These are phyloP conservation scores for Coturnix japonica DNA, from an alignment of 2,113 vertebrate species.

Conservation along the genomic window DNA sequence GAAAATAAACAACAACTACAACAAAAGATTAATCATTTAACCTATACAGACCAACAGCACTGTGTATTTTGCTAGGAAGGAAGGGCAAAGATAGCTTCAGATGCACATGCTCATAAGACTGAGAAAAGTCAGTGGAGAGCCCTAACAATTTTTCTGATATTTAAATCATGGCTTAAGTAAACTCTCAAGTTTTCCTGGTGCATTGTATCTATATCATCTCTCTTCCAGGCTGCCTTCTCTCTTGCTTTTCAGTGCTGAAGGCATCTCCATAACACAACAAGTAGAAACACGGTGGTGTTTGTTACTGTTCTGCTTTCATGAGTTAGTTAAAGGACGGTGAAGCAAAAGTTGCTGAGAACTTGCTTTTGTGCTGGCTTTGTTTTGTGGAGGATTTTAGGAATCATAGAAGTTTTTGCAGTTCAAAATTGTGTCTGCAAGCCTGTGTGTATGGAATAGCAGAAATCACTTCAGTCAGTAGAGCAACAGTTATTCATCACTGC, in stretches of 20 bases:
- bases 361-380: not conserved
- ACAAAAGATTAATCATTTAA: not conserved
- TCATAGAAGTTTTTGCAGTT: not conserved
- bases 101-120: not conserved
- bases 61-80: not conserved
- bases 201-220: not conserved
- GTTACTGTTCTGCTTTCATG: not conserved
- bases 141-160: not conserved
- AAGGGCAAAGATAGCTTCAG: not conserved
- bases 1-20: not conserved
- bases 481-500: not conserved
- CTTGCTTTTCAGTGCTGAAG: not conserved
- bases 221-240: not conserved
- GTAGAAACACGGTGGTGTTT: not conserved
- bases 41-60: not conserved
- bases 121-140: not conserved
- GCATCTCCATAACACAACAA: not conserved
- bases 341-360: not conserved
- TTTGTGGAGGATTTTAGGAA: not conserved
- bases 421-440: not conserved
- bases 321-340: not conserved
- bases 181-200: not conserved
- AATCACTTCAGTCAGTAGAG: rapidly evolving
- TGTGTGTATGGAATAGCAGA: rapidly evolving
- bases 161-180: not conserved